Percentiles rank a stretch among this genome's conserved stretches.
Evolutionary conservation across 2,888 invertebrate genomes (phyloP).

Genomic region (Drosophila putrida): DNA sequence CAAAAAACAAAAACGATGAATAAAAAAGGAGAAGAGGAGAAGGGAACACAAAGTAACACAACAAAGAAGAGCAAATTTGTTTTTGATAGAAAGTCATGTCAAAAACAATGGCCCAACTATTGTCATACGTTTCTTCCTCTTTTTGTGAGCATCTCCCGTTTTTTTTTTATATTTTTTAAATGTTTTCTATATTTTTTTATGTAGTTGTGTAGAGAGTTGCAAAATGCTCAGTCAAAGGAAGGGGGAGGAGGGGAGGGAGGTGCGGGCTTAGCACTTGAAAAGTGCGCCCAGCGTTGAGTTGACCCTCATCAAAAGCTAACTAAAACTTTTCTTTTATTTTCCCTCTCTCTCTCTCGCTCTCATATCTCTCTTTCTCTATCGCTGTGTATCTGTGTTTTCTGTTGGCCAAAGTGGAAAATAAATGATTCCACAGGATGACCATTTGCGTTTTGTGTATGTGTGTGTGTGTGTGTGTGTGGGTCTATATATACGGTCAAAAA

Average conservation of each 20-base stretch:
- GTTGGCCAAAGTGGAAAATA: conserved; percentile 79
- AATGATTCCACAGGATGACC: conserved; percentile 81
- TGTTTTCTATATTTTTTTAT: conserved; percentile 11
- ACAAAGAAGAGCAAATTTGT: conserved; percentile 78
- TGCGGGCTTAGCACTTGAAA: conserved; percentile 65
- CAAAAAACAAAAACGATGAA: conserved; percentile 5
- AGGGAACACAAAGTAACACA: conserved; percentile 55
- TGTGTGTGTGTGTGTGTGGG: conserved; percentile 17
- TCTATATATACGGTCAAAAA: conserved; percentile 61
- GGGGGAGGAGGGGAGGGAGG: neutral
- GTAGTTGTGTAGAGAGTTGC: conserved; percentile 12
- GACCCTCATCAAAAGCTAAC: conserved; percentile 81
- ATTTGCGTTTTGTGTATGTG: conserved; percentile 60
- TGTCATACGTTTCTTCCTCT: conserved; percentile 51
- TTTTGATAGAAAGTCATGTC: conserved; percentile 82
- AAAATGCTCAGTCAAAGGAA: conserved; percentile 1
- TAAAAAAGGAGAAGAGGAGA: neutral
- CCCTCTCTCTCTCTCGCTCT: conserved; percentile 6
- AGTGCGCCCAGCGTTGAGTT: conserved; percentile 75
- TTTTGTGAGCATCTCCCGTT: conserved; percentile 20
- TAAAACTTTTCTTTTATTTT: conserved; percentile 77
- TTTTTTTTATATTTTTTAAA: conserved; percentile 14
- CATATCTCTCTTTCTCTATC: conserved; percentile 15
- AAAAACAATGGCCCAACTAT: conserved; percentile 80
- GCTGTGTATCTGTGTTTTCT: conserved; percentile 56